These are phyloP conservation scores for Tragopan temminckii DNA, from an alignment of 2,797 vertebrate genomes.

Conservation along the genomic window DNA sequence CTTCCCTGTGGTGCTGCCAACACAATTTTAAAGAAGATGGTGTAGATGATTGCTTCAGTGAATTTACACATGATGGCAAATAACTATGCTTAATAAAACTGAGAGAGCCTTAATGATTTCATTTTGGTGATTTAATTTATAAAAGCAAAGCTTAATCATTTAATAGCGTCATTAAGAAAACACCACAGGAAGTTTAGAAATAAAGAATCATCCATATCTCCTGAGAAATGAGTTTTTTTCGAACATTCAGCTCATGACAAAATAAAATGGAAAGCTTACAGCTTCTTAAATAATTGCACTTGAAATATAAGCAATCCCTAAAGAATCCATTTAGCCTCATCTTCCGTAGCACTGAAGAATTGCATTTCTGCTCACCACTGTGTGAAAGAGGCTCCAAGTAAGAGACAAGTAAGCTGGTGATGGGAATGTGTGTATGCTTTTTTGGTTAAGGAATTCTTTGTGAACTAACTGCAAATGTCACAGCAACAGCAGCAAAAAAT, in stretches of 20 bases:
- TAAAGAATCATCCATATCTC: constrained; percentile 66
- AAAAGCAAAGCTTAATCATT: constrained; percentile 73
- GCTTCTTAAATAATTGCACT: constrained; percentile 66
- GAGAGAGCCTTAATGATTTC: constrained; percentile 55
- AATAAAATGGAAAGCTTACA: constrained; percentile 70
- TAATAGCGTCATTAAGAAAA: constrained; percentile 74
- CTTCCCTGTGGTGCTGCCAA: not conserved
- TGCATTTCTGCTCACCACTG: constrained; percentile 44
- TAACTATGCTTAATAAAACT: constrained; percentile 70
- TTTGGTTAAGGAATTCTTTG: not conserved
- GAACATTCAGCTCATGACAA: constrained; percentile 39
- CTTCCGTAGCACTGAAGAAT: constrained; percentile 44
- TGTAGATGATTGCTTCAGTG: constrained; percentile 69
- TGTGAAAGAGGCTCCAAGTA: constrained; percentile 43
- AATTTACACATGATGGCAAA: constrained; percentile 72
- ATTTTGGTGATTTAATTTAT: constrained; percentile 75
- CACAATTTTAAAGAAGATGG: constrained; percentile 33
- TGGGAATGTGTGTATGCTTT: not conserved
- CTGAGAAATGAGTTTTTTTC: constrained; percentile 70
- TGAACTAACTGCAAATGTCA: constrained; percentile 18
- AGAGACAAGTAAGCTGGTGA: constrained; percentile 14
- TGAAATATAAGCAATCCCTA: constrained; percentile 52
- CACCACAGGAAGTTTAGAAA: constrained; percentile 71
- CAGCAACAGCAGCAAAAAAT: constrained; percentile 22
- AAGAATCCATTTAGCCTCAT: constrained; percentile 4